These are phyloP conservation scores for Helicolenus hilgendorfi DNA, from an alignment of 2,797 vertebrate species.

Conservation along the genomic window DNA sequence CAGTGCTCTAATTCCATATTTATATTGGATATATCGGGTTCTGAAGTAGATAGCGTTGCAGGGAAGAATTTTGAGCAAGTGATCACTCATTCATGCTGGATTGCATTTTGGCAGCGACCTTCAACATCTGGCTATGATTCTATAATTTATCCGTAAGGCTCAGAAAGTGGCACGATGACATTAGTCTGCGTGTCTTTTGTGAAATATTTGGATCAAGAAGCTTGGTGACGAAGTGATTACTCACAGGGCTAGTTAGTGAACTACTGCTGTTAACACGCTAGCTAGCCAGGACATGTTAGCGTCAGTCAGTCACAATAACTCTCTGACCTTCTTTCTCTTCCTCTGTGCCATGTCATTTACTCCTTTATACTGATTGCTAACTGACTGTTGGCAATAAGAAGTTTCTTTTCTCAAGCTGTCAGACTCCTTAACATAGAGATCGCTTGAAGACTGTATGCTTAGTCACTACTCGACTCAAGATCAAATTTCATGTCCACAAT, in stretches of 20 bases:
- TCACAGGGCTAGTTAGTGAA: background rate
- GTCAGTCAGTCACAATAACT: background rate
- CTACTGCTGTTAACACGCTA: background rate
- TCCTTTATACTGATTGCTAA: background rate
- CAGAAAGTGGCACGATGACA: background rate
- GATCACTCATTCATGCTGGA: background rate
- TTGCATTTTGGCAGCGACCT: background rate
- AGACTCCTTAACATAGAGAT: background rate
- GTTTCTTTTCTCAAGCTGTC: background rate
- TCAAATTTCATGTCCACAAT: background rate
- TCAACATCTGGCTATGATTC: background rate
- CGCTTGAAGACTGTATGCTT: background rate
- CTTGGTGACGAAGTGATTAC: background rate
- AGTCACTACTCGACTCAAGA: background rate
- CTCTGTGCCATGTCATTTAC: background rate
- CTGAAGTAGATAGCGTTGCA: background rate
- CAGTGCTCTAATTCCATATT: background rate
- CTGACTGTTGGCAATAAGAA: background rate
- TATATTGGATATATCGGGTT: background rate
- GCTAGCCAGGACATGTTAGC: background rate
- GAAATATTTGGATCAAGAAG: background rate
- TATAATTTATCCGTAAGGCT: background rate
- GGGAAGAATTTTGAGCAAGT: background rate
- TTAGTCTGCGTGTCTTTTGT: background rate
- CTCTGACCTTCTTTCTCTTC: background rate